These are phyloP conservation scores for Campylomormyrus numenius DNA, from an alignment of 2,113 vertebrate species.

Conservation along the genomic window DNA sequence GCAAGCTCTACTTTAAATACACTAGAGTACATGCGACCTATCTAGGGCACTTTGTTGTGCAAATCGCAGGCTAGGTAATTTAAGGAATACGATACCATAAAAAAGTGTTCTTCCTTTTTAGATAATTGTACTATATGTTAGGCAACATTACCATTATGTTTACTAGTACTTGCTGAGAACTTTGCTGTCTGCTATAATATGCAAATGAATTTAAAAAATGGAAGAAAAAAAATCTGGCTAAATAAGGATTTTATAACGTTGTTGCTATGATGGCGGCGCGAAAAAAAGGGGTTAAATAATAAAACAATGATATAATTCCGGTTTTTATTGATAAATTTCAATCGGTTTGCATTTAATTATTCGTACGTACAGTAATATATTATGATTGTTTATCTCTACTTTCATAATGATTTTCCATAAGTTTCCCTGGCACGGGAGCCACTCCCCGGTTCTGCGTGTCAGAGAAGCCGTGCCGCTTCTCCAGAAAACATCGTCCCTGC, in stretches of 20 bases:
- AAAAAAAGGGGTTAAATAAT: background rate
- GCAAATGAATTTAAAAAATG: background rate
- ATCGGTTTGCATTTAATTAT: background rate
- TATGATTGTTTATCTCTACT: background rate
- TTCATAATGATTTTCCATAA: background rate
- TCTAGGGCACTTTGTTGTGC: background rate
- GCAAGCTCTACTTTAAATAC: background rate
- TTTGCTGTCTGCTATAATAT: background rate
- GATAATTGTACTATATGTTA: background rate
- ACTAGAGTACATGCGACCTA: background rate
- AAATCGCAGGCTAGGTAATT: background rate
- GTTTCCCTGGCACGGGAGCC: background rate
- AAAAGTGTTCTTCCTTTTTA: background rate
- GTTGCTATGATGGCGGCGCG: background rate
- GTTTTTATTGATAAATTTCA: background rate
- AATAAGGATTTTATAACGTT: background rate
- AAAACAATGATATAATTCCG: background rate
- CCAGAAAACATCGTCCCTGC: background rate
- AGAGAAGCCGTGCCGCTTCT: background rate
- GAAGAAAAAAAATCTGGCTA: background rate
- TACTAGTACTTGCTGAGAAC: background rate
- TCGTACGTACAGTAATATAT: background rate
- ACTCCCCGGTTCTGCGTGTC: background rate
- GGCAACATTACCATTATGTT: background rate
- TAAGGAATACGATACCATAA: background rate